Base-by-base conservation (phyloP, 2,797 vertebrate genomes). In the Gymnodraco acuticeps region DNA sequence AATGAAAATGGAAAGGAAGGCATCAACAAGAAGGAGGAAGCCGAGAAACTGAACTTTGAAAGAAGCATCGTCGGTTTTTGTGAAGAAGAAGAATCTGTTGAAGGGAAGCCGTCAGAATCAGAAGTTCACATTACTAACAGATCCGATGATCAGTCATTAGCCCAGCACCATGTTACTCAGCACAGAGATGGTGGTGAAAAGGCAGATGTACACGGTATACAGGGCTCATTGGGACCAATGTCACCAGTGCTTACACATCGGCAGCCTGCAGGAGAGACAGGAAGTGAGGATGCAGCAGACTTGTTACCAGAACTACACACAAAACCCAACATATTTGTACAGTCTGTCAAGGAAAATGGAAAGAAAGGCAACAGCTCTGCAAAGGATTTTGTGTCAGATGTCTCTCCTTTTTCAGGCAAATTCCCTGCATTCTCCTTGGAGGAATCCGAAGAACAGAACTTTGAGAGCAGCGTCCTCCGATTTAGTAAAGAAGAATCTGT, bases 251-350 rank as follows among this genome's bases (percentile, higher is more conserved):
- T 46, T 6, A 8, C 50, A 20, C 19, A 14, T 23, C 47, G 19
- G 11, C 8, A 55, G 16, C 33, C 46, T 7, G 5, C 55, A 11
- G 17, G 7, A 42, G 54, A 81, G 31, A 8, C 42, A 0, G 71
- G 23, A 69, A 55, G 8, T 43, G 69, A 78, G 38, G 46, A 10
- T 46, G 41, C 8, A 45, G 14, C 73, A 14, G 20, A 27, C 12
- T 53, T 65, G 51, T 16, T 72, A 7, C 62, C 14, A 14, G 61
- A 81, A 41, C 46, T 46, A 6, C 59, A 78, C 8, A 19, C 43
- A 3, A 38, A 77, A 10, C 20, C 68, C 4, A 15, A 27, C 4
- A 0, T 53, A 12, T 75, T 59, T 23, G 13, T 17, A 31, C 70
- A 27, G 14, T n/a, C 53, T 0, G 71, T 65, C 46, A 41, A 27